Base-by-base conservation (phyloP, 2,113 vertebrate species). In the Tretioscincus oriximinensis region DNA sequence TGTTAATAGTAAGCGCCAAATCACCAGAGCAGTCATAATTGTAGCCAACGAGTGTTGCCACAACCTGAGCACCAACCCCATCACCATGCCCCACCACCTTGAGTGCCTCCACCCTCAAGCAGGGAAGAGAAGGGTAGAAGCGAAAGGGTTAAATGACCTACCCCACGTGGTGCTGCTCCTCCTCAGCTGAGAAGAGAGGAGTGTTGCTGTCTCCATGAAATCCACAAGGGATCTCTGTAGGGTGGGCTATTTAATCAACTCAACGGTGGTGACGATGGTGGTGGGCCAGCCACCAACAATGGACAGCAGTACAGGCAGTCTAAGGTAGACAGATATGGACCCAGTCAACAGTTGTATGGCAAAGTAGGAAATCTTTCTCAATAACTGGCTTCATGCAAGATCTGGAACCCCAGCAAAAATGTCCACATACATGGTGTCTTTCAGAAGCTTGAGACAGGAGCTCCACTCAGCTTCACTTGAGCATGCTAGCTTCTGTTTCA, bases 191-290 rank as follows among this genome's bases (percentile, higher is more conserved):
- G 86, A 85, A 71, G 90, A 87, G 84, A 93, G 90, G 70, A 93
- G 92, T 65, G 90, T 87, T 67, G 90, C 88, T 28, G 90, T 89
- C 71, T 93, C 92, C 92, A 93, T 92, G 85, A 90, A 89, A 85
- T 77, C 88, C 77, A 47, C 83, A 88, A 86, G 80, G 86, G 90
- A 84, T 87, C 90, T 91, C 78, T 3, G 76, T 77, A 87, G 29
- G 84, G 80, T 83, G 81, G 63, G n/a, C 81, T 87, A 45, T 63
- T 11, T 77, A 79, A 75, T 58, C 88, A 81, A 82, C 82, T 73
- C 7, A 12, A 45, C 51, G 26, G 60, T 47, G 49, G 89, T 82
- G 31, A 35, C 64, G 9, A 88, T 86, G 74, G 79, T 72, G 84
- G 81, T 77, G 87, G 16, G 5, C 12, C 12, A 3, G 54, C 14